Evolutionary conservation across 1,140 invertebrate genomes (phyloP), one percentile per base, ranked within the genome.

Genomic region (Leptoteleia sp.): DNA sequence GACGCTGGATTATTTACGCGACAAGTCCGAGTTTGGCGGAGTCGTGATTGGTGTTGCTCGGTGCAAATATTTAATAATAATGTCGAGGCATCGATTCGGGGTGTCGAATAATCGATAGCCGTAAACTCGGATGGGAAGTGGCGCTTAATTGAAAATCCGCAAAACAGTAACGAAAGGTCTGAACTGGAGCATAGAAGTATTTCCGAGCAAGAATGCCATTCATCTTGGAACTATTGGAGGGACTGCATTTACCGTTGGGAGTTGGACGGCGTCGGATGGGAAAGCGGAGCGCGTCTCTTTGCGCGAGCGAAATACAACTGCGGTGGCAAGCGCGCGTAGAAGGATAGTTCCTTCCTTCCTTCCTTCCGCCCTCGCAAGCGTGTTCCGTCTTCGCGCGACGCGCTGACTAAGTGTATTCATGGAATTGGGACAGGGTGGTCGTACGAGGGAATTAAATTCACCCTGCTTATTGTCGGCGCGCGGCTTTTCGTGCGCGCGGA

Each of bases 391-490:
- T 64, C 45, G 61, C 67, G 35, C 65, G 64, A 38, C 33, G 61
- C 71, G 59, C 59, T 45, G 38, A 50, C 76, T 80, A 82, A 83
- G 79, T 75, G 73, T 81, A 82, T 85, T 85, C 81, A 82, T 81
- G 79, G 78, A 85, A 83, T 83, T 82, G 48, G 79, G 75, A 72
- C 72, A 57, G 82, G 75, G 67, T 77, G 79, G 59, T 71, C 50
- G 78, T 72, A 48, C 38, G 59, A 79, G 73, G 79, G 80, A 84
- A 85, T 85, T 85, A 85, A 85, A 84, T 85, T 86, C 84, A 85
- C 81, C 82, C 84, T 77, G 79, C 80, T 84, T 82, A 81, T 82
- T 81, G 77, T 79, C 45, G 65, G 52, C 81, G 79, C 55, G 79
- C 65, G 79, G 83, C 80, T 84, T 84, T 84, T 77, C 79, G 54